These are phyloP conservation scores for Dynastes tityus DNA, from an alignment of 2,888 invertebrate species.

Conservation along the genomic window DNA sequence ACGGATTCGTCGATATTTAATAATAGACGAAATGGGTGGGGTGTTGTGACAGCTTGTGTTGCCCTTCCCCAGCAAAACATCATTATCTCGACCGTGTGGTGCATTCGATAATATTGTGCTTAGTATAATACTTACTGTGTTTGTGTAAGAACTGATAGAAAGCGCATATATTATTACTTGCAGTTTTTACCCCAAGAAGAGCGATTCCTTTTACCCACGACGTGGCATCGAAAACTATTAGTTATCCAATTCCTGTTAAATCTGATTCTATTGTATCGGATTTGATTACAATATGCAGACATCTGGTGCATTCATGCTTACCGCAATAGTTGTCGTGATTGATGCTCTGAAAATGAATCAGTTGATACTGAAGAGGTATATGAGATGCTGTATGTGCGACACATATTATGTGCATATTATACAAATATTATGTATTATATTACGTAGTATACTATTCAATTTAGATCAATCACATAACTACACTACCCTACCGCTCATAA, in stretches of 20 bases:
- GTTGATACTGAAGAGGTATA: conserved; percentile 10
- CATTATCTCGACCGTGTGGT: conserved; percentile 53
- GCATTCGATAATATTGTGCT: conserved; percentile 51
- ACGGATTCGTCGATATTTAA: conserved; percentile 57
- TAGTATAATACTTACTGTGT: conserved; percentile 50
- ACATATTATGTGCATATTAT: too few relatives aligned
- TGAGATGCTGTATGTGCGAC: not conserved
- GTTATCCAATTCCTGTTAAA: conserved; percentile 20
- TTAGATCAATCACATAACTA: too few relatives aligned
- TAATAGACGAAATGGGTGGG: conserved; percentile 56
- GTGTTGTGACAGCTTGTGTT: conserved; percentile 59
- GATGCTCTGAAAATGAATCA: conserved; percentile 21
- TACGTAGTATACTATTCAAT: too few relatives aligned
- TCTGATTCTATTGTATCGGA: conserved; percentile 32
- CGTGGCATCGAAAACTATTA: conserved; percentile 41
- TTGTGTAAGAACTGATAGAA: conserved; percentile 54
- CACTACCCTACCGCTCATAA: too few relatives aligned
- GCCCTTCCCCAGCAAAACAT: conserved; percentile 51
- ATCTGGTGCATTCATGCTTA: conserved; percentile 17
- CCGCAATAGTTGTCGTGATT: conserved; percentile 25
- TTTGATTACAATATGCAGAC: conserved; percentile 23
- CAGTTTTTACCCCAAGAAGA: conserved; percentile 63
- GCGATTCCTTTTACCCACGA: conserved; percentile 55
- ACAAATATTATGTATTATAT: not conserved
- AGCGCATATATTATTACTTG: conserved; percentile 62